Base-by-base conservation (phyloP, 2,888 invertebrate genomes). In the Parnassius smintheus region DNA sequence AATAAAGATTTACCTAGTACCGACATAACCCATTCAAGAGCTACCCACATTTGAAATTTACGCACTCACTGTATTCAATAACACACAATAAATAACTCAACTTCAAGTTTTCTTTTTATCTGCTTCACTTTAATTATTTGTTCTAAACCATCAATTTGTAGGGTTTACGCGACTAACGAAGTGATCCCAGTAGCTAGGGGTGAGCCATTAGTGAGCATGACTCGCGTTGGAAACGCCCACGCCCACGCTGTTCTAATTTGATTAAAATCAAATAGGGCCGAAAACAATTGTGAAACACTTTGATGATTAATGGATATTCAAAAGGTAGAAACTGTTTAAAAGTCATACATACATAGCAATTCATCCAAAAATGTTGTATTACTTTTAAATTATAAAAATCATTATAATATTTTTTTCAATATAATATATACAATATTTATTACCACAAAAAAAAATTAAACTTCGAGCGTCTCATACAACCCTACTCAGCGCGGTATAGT, bases 161-260 rank as follows among this genome's bases (percentile, higher is more conserved):
- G 53, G 53, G 49, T 61, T 10, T 50, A 58, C 48, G 13, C 35
- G 25, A 51, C 25, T 58, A 54, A 51, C 50, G 54, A 54, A 58
- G 18, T n/a, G 35, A n/a, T 8, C 46, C 50, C 63, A 51, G 63
- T 56, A 59, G 56, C 51, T 45, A 56, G 67, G 62, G 71, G 54
- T 64, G 49, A 46, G 52, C 68, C 69, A 75, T 75, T 75, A 75
- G 71, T 63, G 72, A 69, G 71, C 70, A 73, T 75, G 75, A 72
- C 73, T 72, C 64, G 72, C 65, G 67, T 70, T 68, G 68, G 66
- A 70, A 64, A 53, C 42, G 41, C 58, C 46, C 57, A 41, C 56
- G 54, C 59, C 55, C 56, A 62, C 63, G 63, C 56, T 48, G 49
- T 53, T 51, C 64, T 66, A 65, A 67, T 67, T 65, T 56, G 62